Base-by-base conservation (phyloP, 2,797 vertebrate species). In the Oryzias dopingdopingensis region DNA sequence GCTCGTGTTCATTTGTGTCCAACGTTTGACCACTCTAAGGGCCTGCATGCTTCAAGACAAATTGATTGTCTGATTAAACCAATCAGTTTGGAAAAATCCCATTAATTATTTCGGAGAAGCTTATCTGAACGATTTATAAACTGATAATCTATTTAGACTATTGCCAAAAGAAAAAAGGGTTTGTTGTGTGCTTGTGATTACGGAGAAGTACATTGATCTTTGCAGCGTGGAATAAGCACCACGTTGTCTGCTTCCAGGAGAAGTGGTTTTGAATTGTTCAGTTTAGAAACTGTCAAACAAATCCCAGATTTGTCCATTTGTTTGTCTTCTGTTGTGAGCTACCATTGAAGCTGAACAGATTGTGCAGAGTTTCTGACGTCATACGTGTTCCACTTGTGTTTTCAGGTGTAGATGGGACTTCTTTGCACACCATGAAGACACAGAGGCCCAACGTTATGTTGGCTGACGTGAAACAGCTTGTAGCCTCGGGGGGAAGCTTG, bases 401-500 rank as follows among this genome's bases (percentile, higher is more conserved):
- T 32, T 32, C 10, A 98, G 96, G 94, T 42, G 91, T 98, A 66
- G 94, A 96, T 54, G 74, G 92, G 66, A 89, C 89, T 20, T 93
- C 93, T 0, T 72, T 96, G 72, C 91, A 89, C 41, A 87, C 93
- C 57, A 93, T 96, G 88, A 96, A 93, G 85, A 90, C 80, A 1
- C 95, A 96, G 90, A 92, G 92, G 72, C 78, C 93, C 6, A 67
- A 77, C 76, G 86, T 83, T 17, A 98, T 98, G 96, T 76, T 98
- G 40, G 88, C 92, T 32, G 96, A 98, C 3, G 90, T 98, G 45
- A 90, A 70, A 55, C 93, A 94, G 76, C 92, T 98, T 56, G 60
- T 96, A 64, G 87, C 91, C 6, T 79, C 89, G 5, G 92, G 92
- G 15, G 92, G 88, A 54, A 91, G 84, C 0, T 87, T 97, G 59